Evolutionary conservation across 2,113 vertebrate species (phyloP).

Genomic region (Lycaon pictus): DNA sequence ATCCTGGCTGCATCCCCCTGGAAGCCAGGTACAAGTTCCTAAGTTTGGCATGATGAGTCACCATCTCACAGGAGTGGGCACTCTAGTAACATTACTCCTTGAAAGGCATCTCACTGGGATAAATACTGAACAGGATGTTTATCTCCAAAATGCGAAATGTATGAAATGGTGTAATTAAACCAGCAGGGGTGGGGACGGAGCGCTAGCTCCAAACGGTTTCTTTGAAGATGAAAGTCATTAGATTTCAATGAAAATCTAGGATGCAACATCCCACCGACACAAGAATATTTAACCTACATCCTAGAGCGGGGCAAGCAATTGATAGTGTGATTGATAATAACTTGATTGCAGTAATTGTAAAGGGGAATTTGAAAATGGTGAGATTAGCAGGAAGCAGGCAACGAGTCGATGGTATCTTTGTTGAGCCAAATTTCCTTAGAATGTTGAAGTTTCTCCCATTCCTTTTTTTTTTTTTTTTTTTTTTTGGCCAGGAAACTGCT

Average conservation of each 20-base stretch:
- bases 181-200: constrained; percentile 86
- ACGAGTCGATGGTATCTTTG: constrained; percentile 85
- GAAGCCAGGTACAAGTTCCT: neutral
- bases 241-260: constrained; percentile 92
- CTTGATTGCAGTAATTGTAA: constrained; percentile 93
- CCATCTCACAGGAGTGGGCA: neutral
- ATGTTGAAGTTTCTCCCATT: constrained; percentile 84
- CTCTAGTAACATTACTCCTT: neutral
- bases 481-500: constrained; percentile 5
- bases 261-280: constrained; percentile 89
- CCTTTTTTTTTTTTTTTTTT: neutral
- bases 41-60: neutral
- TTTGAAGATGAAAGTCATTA: constrained; percentile 92
- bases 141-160: constrained; percentile 78
- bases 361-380: constrained; percentile 91
- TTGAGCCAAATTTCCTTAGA: constrained; percentile 93
- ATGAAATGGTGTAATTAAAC: constrained; percentile 87
- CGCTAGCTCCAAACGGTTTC: constrained; percentile 89
- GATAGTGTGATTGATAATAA: constrained; percentile 95
- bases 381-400: constrained; percentile 93
- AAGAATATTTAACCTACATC: constrained; percentile 93
- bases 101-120: constrained; percentile 49
- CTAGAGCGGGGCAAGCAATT: constrained; percentile 92
- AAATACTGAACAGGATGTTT: constrained; percentile 61
- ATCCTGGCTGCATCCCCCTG: neutral